Evolutionary conservation across 2,113 vertebrate species (phyloP).

Genomic region (Caracal caracal): DNA sequence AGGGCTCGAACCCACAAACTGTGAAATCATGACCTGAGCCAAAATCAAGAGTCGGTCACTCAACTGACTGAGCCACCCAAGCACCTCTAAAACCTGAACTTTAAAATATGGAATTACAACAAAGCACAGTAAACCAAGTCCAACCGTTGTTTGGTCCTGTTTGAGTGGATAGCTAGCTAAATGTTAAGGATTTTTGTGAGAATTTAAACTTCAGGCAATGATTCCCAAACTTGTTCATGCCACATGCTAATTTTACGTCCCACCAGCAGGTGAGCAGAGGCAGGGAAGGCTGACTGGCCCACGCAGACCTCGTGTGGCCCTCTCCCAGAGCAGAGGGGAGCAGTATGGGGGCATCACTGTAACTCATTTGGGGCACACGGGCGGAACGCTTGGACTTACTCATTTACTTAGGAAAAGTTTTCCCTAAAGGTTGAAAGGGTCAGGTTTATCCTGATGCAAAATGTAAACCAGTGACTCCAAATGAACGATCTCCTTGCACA

Average conservation of each 20-base stretch:
- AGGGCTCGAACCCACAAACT: too few species aligned
- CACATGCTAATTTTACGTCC: not conserved
- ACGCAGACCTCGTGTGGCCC: too few species aligned
- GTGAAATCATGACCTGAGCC: too few species aligned
- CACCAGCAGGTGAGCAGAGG: not conserved
- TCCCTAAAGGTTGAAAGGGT: not conserved
- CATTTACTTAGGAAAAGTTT: not conserved
- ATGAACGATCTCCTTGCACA: rapidly evolving
- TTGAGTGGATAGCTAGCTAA: not conserved
- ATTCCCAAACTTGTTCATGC: not conserved
- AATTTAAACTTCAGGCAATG: not conserved
- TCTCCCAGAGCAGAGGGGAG: not conserved
- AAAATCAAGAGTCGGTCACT: too few species aligned
- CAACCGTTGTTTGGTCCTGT: not conserved
- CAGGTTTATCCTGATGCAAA: not conserved
- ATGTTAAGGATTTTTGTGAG: not conserved
- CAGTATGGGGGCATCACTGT: rapidly evolving
- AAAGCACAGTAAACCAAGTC: not conserved
- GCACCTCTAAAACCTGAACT: not conserved
- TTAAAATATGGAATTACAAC: not conserved
- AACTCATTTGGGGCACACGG: rapidly evolving
- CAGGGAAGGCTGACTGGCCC: not conserved
- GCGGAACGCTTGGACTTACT: not conserved
- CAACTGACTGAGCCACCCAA: too few species aligned
- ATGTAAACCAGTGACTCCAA: not conserved